phyloP scores from a whole-genome alignment of 2,888 invertebrate species.

The Dexiosoma caninum region DNA sequence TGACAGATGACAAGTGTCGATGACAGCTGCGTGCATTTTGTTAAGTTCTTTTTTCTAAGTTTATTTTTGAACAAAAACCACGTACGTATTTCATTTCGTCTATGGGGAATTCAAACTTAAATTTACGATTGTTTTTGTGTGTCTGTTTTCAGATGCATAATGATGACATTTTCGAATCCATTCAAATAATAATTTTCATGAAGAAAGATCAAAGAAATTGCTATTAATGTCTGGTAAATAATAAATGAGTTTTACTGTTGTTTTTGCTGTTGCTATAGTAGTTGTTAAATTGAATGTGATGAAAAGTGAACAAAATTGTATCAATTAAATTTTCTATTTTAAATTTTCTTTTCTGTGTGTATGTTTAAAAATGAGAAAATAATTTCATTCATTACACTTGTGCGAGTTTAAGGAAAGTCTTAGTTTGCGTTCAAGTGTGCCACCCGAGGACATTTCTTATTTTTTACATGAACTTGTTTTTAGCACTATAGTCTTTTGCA shows the following conservation, averaged over 20 bases:
- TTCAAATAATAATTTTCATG: constrained; percentile 40
- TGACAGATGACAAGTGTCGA: constrained; percentile 63
- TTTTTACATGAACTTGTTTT: not conserved
- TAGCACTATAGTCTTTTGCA: not conserved
- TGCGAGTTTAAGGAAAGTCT: not conserved
- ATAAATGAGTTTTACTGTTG: constrained; percentile 38
- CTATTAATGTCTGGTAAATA: constrained; percentile 32
- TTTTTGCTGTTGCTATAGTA: constrained; percentile 5
- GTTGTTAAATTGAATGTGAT: constrained; percentile 52
- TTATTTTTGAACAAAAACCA: not conserved
- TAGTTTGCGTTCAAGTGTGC: not conserved
- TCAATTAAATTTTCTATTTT: constrained; percentile 6
- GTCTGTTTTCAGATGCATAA: constrained; percentile 5
- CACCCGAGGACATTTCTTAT: not conserved
- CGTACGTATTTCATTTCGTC: not conserved
- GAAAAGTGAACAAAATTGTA: constrained; percentile 43
- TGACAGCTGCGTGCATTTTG: constrained; percentile 55
- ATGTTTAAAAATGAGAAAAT: not conserved
- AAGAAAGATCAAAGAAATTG: constrained; percentile 40
- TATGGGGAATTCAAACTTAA: constrained; percentile 28
- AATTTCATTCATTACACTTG: constrained; percentile 6
- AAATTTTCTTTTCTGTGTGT: not conserved
- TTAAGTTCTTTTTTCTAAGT: not conserved
- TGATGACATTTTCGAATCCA: constrained; percentile 43
- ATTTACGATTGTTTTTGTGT: constrained; percentile 3